Evolutionary conservation across 2,113 vertebrate species (phyloP).

Genomic region (Mormyrus lacerda): DNA sequence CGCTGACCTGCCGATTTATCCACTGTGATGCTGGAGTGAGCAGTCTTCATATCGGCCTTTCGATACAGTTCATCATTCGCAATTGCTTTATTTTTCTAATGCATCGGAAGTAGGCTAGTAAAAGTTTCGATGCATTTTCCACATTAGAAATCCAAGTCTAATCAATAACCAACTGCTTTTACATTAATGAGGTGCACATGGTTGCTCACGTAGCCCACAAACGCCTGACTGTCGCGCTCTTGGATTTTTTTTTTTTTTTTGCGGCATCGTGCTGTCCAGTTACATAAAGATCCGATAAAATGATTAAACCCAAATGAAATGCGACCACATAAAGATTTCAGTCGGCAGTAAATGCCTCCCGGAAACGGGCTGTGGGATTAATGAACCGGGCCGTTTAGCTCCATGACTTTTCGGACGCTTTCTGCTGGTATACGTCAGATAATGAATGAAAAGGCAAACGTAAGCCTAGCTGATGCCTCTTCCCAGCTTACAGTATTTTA

Average conservation of each 20-base stretch:
- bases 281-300: background rate
- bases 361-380: background rate
- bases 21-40: background rate
- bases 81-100: background rate
- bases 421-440: background rate
- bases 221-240: background rate
- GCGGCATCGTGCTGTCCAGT: background rate
- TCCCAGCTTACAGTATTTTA: background rate
- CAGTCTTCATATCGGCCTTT: background rate
- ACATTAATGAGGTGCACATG: background rate
- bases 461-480: background rate
- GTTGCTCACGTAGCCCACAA: background rate
- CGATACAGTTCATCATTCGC: background rate
- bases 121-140: background rate
- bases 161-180: background rate
- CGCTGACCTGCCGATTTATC: background rate
- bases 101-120: background rate
- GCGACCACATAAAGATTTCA: background rate
- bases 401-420: background rate
- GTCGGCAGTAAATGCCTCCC: background rate
- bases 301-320: background rate
- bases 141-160: background rate
- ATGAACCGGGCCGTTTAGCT: background rate
- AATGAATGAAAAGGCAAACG: background rate
- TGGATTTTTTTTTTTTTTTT: background rate